These are phyloP conservation scores for Wiebesia pumilae DNA, from an alignment of 1,140 invertebrate genomes.

Conservation along the genomic window DNA sequence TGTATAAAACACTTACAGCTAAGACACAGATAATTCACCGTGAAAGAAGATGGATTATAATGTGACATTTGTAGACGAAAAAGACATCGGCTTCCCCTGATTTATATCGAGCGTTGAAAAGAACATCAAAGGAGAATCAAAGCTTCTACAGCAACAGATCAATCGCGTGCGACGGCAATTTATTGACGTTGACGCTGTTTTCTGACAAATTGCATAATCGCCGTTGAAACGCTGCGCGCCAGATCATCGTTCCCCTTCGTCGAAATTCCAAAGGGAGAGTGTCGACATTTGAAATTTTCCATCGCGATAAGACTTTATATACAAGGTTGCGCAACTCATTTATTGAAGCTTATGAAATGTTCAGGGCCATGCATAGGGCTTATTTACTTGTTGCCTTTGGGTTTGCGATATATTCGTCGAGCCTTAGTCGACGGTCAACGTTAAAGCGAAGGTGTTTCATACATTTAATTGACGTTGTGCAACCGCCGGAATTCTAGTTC, in stretches of 20 bases:
- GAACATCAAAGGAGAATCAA: conserved; percentile 38
- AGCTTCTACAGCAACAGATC: background rate
- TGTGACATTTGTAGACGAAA: background rate
- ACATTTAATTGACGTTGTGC: background rate
- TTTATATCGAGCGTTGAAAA: background rate
- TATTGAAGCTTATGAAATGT: background rate
- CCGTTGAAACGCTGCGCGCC: conserved; percentile 21
- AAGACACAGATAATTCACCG: background rate
- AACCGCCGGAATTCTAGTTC: background rate
- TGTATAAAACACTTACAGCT: background rate
- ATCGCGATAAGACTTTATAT: background rate
- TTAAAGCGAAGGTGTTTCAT: background rate
- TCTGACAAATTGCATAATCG: conserved; percentile 43
- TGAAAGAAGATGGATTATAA: background rate
- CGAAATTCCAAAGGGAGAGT: background rate
- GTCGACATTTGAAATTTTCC: background rate
- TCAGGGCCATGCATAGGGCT: background rate
- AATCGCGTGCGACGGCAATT: conserved; percentile 7
- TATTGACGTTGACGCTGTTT: background rate
- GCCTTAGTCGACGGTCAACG: background rate
- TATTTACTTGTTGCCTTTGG: background rate
- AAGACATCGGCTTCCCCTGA: background rate
- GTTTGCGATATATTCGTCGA: background rate
- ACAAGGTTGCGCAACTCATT: background rate
- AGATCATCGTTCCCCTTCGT: conserved; percentile 2